Evolutionary conservation across 2,113 vertebrate genomes (phyloP).

Genomic region (Aphyosemion australe): DNA sequence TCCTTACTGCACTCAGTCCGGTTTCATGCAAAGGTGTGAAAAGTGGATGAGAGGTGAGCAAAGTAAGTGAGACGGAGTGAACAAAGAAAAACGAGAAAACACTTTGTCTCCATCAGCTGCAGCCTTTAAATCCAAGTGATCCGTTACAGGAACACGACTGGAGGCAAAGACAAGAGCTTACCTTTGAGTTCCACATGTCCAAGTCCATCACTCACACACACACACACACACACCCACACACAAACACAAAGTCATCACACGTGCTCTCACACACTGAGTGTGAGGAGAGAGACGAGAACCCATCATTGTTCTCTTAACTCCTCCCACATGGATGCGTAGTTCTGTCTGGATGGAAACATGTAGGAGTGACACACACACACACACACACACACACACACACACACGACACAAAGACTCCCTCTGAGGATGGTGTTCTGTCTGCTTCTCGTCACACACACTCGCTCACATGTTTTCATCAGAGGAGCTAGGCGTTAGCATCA

Average conservation of each 20-base stretch:
- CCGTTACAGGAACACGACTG: neutral
- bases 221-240: slow-evolving; percentile 20
- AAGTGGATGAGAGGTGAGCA: slow-evolving; percentile 46
- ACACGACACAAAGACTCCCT: neutral
- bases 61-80: slow-evolving; percentile 7
- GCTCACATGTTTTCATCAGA: slow-evolving; percentile 51
- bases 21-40: slow-evolving; percentile 30
- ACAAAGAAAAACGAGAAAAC: slow-evolving; percentile 41
- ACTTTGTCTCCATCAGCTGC: too few species aligned
- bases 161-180: slow-evolving; percentile 55
- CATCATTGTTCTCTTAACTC: slow-evolving; percentile 79
- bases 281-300: slow-evolving; percentile 63
- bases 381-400: slow-evolving; percentile 38
- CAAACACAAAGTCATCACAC: too few species aligned
- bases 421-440: too few species aligned
- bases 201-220: slow-evolving; percentile 37
- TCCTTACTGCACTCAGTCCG: slow-evolving; percentile 44
- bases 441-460: neutral
- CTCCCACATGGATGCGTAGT: slow-evolving; percentile 69
- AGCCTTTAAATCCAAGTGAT: too few species aligned
- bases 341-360: slow-evolving; percentile 66
- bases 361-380: slow-evolving; percentile 45
- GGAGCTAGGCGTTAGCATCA: slow-evolving; percentile 68
- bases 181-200: slow-evolving; percentile 66
- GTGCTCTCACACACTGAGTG: slow-evolving; percentile 33